Evolutionary conservation across 1,140 invertebrate genomes (phyloP).

Genomic region (Cydia pomonella): DNA sequence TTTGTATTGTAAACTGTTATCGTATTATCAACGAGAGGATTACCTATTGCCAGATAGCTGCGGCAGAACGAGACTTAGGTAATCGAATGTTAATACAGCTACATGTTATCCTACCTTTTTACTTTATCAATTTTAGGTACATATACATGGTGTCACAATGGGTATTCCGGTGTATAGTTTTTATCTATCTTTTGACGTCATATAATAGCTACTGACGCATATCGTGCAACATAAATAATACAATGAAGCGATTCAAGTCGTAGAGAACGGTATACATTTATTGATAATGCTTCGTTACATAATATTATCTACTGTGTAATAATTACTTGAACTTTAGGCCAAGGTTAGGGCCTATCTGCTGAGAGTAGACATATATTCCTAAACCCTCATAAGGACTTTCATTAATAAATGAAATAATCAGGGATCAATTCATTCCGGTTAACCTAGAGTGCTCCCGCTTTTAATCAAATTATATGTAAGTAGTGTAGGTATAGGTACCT

Average conservation of each 20-base stretch:
- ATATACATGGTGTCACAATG: too few relatives aligned
- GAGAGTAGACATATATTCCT: not conserved
- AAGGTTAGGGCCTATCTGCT: not conserved
- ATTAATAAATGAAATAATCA: not conserved
- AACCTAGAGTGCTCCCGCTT: too few relatives aligned
- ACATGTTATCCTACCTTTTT: too few relatives aligned
- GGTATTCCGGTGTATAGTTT: too few relatives aligned
- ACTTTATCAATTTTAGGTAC: too few relatives aligned
- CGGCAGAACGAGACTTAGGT: not conserved
- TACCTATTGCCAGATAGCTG: not conserved
- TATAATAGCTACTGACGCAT: not conserved
- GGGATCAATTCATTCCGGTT: too few relatives aligned
- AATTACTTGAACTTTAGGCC: not conserved
- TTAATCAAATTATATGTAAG: too few relatives aligned
- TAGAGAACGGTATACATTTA: not conserved
- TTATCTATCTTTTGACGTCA: conserved; percentile 1
- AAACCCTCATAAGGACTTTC: not conserved
- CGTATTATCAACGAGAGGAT: conserved; percentile 3
- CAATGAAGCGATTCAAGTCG: not conserved
- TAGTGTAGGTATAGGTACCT: too few relatives aligned
- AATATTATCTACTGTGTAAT: not conserved
- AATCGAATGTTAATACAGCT: not conserved
- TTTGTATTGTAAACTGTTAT: not conserved
- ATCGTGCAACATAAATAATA: not conserved
- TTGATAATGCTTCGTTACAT: not conserved